Conservation (phyloP, 1,140 invertebrate species). For the Drosophila ficusphila region DNA sequence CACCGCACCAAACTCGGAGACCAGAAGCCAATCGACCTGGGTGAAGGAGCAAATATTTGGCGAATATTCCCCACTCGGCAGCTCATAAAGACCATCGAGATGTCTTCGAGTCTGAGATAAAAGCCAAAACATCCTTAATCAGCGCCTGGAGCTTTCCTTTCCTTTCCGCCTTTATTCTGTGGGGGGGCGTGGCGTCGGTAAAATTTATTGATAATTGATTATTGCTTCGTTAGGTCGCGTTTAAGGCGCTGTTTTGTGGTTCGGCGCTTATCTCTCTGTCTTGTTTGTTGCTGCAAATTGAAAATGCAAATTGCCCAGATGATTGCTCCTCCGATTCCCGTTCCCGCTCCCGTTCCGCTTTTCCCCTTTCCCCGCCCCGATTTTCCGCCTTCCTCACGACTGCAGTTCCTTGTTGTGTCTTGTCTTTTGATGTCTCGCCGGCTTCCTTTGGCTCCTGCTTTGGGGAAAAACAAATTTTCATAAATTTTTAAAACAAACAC, state of each 20-base stretch:
- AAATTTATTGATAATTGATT: conserved; percentile 84
- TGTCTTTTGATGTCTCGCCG: conserved; percentile 70
- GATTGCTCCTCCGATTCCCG: conserved; percentile 49
- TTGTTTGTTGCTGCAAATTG: conserved; percentile 80
- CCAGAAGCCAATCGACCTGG: conserved; percentile 30
- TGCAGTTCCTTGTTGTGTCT: conserved; percentile 42
- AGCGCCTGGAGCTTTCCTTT: conserved; percentile 49
- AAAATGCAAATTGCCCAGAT: conserved; percentile 78
- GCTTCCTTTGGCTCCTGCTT: conserved; percentile 42
- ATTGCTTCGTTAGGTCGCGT: conserved; percentile 79
- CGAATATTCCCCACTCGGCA: conserved; percentile 42
- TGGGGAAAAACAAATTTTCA: conserved; percentile 80
- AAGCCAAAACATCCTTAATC: conserved; percentile 73
- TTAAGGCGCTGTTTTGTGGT: conserved; percentile 52
- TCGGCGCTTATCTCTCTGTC: conserved; percentile 20
- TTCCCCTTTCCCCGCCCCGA: background rate
- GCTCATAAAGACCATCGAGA: conserved; percentile 47
- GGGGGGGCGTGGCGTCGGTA: conserved; percentile 13
- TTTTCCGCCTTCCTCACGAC: conserved; percentile 26
- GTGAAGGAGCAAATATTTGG: conserved; percentile 19
- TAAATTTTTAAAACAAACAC: conserved; percentile 82
- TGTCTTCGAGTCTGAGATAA: conserved; percentile 58
- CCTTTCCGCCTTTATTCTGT: background rate
- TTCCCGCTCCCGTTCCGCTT: conserved; percentile 29
- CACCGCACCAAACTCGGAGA: background rate